phyloP scores from a whole-genome alignment of 2,888 invertebrate species.

The Bombyx huttoni region DNA sequence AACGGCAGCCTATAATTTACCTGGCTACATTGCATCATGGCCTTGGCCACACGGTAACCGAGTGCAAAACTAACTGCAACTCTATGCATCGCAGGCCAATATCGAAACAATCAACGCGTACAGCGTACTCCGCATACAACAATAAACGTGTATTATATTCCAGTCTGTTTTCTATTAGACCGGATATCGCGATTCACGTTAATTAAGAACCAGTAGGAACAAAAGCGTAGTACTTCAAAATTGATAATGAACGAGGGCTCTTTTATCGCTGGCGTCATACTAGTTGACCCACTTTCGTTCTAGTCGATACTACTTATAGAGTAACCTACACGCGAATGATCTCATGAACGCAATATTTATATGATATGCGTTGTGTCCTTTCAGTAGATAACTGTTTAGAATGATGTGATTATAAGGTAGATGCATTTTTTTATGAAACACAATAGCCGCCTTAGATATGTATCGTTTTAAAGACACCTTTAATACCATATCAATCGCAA shows the following conservation, averaged over 20 bases:
- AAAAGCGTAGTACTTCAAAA: slow-evolving; percentile 20
- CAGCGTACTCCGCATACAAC: neutral
- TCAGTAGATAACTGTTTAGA: slow-evolving; percentile 23
- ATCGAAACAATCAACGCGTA: slow-evolving; percentile 2
- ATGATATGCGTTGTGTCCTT: slow-evolving; percentile 30
- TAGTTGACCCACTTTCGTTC: slow-evolving; percentile 60
- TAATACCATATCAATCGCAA: slow-evolving; percentile 26
- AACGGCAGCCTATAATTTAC: slow-evolving; percentile 40
- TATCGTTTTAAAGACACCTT: slow-evolving; percentile 6
- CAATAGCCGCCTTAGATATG: no score
- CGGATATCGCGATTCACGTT: neutral
- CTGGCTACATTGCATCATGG: slow-evolving; percentile 55
- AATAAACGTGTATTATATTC: neutral
- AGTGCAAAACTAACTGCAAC: slow-evolving; percentile 47
- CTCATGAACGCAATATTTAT: slow-evolving; percentile 33
- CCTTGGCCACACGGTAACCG: slow-evolving; percentile 57
- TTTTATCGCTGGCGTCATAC: slow-evolving; percentile 65
- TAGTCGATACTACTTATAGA: slow-evolving; percentile 56
- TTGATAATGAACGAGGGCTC: slow-evolving; percentile 62
- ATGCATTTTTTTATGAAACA: slow-evolving; percentile 8
- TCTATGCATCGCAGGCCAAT: slow-evolving; percentile 26
- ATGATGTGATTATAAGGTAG: slow-evolving; percentile 23
- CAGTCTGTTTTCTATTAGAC: neutral
- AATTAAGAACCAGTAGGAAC: slow-evolving; percentile 1
- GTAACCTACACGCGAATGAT: slow-evolving; percentile 35